A percentile compares a stretch with the other conserved stretches of the same genome.
phyloP scores from a whole-genome alignment of 1,140 invertebrate genomes.

The Dinothrombium tinctorium region DNA sequence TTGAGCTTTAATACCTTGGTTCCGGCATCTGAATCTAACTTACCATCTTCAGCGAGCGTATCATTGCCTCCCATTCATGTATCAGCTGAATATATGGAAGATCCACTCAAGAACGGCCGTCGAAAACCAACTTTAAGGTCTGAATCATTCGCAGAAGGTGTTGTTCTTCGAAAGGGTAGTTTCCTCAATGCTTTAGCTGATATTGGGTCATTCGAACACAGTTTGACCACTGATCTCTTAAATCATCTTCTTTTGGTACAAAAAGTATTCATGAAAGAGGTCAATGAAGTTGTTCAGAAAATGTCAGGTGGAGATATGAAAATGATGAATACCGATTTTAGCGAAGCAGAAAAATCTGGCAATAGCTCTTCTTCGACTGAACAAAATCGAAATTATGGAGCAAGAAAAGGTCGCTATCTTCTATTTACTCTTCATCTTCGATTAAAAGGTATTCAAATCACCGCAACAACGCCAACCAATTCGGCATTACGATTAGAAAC shows the following conservation, averaged over 20 bases:
- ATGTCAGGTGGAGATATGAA: slow-evolving; percentile 67
- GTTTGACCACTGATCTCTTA: slow-evolving; percentile 81
- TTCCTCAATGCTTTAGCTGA: slow-evolving; percentile 76
- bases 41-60: slow-evolving; percentile 77
- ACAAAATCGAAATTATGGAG: slow-evolving; percentile 14
- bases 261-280: slow-evolving; percentile 96
- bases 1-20: slow-evolving; percentile 86
- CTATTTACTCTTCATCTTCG: slow-evolving; percentile 67
- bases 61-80: slow-evolving; percentile 74
- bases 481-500: slow-evolving; percentile 87
- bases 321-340: slow-evolving; percentile 48
- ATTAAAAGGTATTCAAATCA: slow-evolving; percentile 81
- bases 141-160: slow-evolving; percentile 35
- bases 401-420: slow-evolving; percentile 22
- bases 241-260: slow-evolving; percentile 97
- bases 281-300: slow-evolving; percentile 90
- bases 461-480: slow-evolving; percentile 88
- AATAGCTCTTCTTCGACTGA: slow-evolving; percentile 24
- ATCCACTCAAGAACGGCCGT: slow-evolving; percentile 13
- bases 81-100: slow-evolving; percentile 52
- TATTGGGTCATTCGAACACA: slow-evolving; percentile 84
- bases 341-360: slow-evolving; percentile 40
- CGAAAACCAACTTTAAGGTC: slow-evolving; percentile 8
- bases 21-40: slow-evolving; percentile 45
- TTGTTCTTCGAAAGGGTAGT: slow-evolving; percentile 60